Conservation (phyloP, 2,113 vertebrate genomes). For the Periophthalmodon schlosseri region DNA sequence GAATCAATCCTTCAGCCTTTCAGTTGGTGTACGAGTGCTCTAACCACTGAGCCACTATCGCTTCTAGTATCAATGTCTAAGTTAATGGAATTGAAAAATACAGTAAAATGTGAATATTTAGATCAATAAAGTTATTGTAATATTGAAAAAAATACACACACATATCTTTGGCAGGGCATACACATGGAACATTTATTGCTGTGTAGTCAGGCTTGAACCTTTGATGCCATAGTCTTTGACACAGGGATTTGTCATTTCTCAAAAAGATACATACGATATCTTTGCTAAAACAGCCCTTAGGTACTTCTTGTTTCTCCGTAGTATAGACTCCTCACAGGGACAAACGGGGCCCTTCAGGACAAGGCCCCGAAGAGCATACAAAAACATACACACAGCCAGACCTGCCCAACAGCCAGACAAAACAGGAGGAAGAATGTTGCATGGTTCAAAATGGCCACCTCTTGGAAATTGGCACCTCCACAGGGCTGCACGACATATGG, state of each 20-base stretch:
- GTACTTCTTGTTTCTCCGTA: constrained; percentile 59
- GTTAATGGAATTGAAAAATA: too few species aligned
- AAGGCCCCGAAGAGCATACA: constrained; percentile 49
- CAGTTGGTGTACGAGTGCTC: too few species aligned
- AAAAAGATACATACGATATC: constrained; percentile 65
- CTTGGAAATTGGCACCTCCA: not conserved
- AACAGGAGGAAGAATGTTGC: constrained; percentile 71
- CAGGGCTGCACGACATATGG: not conserved
- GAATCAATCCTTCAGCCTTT: too few species aligned
- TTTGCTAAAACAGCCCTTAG: constrained; percentile 81
- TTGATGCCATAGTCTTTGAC: constrained; percentile 68
- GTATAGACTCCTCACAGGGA: constrained; percentile 40
- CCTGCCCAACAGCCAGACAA: constrained; percentile 31
- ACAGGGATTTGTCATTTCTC: constrained; percentile 72
- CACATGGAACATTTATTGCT: constrained; percentile 81
- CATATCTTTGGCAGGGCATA: constrained; percentile 71
- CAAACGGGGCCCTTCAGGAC: constrained; percentile 61
- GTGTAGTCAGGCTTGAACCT: constrained; percentile 72
- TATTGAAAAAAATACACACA: constrained; percentile 50
- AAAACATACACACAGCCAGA: constrained; percentile 28
- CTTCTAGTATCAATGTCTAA: too few species aligned
- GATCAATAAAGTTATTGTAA: not conserved
- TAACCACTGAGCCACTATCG: too few species aligned
- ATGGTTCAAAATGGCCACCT: constrained; percentile 63
- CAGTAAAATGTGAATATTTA: too few species aligned